phyloP scores from a whole-genome alignment of 37 sponge, comb jelly and placozoan species.

The Dysidea cf. avara region DNA sequence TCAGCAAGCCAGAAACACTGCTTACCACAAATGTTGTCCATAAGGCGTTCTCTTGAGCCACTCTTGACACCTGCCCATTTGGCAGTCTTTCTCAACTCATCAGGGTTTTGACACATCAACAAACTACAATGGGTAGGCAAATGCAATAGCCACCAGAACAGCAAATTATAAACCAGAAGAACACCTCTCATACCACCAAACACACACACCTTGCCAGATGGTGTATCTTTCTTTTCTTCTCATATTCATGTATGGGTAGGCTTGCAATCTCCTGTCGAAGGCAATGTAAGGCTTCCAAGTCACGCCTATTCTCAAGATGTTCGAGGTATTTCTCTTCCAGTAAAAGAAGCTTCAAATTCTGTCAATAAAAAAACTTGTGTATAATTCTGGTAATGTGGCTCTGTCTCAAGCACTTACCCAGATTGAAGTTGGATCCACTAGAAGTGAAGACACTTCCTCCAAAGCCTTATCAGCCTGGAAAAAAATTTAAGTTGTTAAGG shows the following conservation, averaged over 20 bases:
- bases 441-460: conserved; percentile 58
- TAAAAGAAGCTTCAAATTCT: conserved; percentile 84
- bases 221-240: conserved; percentile 56
- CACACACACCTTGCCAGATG: conserved; percentile 49
- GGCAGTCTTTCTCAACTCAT: conserved; percentile 71
- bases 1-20: background rate
- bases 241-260: conserved; percentile 58
- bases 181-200: no score
- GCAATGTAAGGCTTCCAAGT: conserved; percentile 81
- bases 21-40: conserved; percentile 89
- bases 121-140: conserved; percentile 29
- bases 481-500: background rate
- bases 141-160: background rate
- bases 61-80: conserved; percentile 87
- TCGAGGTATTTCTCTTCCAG: conserved; percentile 97
- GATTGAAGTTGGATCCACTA: conserved; percentile 39
- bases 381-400: background rate
- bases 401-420: conserved; percentile 23
- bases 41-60: conserved; percentile 72
- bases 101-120: conserved; percentile 82
- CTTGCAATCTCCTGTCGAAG: conserved; percentile 86
- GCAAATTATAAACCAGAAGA: background rate
- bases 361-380: background rate
- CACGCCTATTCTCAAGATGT: conserved; percentile 71
- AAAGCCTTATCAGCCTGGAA: conserved; percentile 63